phyloP scores from a whole-genome alignment of 2,797 vertebrate species.

The Steatocranus sp. region DNA sequence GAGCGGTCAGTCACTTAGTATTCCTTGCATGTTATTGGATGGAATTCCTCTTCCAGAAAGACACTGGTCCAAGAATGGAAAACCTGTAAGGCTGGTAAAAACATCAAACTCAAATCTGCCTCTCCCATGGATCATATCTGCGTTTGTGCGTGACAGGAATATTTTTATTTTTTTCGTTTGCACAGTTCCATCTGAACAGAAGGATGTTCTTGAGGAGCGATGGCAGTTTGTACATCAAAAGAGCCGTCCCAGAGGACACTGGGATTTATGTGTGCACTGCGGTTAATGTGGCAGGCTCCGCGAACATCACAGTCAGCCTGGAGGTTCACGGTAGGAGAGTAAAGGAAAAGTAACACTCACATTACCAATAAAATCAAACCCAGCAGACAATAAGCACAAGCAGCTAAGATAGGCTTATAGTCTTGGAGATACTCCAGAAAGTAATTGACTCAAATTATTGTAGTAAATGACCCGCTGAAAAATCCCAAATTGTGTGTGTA shows the following conservation, averaged over 20 bases:
- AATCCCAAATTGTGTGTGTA: background rate
- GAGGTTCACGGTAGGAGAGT: constrained; percentile 78
- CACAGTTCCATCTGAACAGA: constrained; percentile 70
- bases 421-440: background rate
- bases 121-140: background rate
- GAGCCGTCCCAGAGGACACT: constrained; percentile 63
- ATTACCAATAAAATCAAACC: background rate
- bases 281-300: constrained; percentile 79
- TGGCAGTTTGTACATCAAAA: constrained; percentile 83
- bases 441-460: background rate
- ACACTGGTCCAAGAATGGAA: constrained; percentile 82
- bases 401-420: background rate
- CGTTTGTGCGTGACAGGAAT: background rate
- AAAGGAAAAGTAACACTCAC: background rate
- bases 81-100: constrained; percentile 72
- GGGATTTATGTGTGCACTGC: constrained; percentile 84
- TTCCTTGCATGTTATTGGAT: constrained; percentile 85
- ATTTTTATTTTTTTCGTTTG: background rate
- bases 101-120: background rate
- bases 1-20: constrained; percentile 77
- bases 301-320: constrained; percentile 76
- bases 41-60: constrained; percentile 84
- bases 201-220: constrained; percentile 76
- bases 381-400: background rate
- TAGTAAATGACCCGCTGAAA: background rate